Conservation (phyloP, 2,797 vertebrate species). For the Caiman crocodilus region DNA sequence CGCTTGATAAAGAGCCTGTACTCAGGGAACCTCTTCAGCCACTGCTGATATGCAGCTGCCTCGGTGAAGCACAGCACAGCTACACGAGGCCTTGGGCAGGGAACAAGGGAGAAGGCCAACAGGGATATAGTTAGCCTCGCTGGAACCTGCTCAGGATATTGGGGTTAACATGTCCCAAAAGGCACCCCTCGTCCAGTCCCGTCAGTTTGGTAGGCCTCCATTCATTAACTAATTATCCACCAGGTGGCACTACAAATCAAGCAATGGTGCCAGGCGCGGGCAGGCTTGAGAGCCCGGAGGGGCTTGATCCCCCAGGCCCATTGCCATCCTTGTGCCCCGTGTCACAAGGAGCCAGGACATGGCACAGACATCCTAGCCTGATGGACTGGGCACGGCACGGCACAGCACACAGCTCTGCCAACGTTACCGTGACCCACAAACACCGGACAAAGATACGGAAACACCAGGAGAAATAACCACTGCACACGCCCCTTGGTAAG, state of each 20-base stretch:
- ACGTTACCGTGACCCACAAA: background rate
- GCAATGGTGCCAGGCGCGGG: background rate
- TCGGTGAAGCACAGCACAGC: background rate
- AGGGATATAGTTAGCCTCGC: background rate
- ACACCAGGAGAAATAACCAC: background rate
- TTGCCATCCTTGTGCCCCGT: background rate
- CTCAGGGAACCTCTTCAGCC: background rate
- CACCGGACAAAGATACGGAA: background rate
- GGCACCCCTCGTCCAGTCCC: background rate
- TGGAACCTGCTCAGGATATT: background rate
- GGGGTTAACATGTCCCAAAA: background rate
- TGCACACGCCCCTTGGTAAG: background rate
- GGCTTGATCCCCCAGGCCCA: no score
- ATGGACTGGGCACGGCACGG: background rate
- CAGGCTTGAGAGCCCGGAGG: background rate
- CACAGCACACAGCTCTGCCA: background rate
- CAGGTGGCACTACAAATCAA: conserved; percentile 19
- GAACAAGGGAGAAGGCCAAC: background rate
- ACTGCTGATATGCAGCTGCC: background rate
- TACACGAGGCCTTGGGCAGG: no score
- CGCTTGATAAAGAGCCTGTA: background rate
- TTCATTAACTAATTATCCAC: background rate
- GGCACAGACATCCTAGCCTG: background rate
- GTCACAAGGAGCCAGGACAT: background rate
- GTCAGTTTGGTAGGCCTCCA: background rate